Conservation (phyloP, 2,113 vertebrate species). For the Cichladusa arquata region DNA sequence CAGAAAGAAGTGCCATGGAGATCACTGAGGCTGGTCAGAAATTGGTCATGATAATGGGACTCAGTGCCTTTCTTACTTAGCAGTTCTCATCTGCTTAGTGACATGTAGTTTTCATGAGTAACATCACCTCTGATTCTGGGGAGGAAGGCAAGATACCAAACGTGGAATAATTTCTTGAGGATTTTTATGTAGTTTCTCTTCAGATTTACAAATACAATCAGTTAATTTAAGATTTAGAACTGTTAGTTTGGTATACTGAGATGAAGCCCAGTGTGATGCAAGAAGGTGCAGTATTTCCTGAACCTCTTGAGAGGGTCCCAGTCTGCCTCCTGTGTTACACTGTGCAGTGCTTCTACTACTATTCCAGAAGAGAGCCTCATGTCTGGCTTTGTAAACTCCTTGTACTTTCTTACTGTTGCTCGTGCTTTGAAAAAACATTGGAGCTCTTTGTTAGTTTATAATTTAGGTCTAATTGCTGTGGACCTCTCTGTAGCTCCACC, state of each 20-base stretch:
- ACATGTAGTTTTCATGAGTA: background rate
- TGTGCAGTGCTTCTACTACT: background rate
- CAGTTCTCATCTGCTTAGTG: background rate
- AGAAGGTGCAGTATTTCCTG: background rate
- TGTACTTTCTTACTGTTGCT: background rate
- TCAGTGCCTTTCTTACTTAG: background rate
- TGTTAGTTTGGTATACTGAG: background rate
- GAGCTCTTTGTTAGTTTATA: background rate
- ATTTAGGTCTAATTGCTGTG: background rate
- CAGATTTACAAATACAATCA: background rate
- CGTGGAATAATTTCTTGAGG: background rate
- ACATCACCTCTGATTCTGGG: background rate
- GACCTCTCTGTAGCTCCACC: background rate
- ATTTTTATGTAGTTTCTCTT: background rate
- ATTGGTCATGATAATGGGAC: background rate
- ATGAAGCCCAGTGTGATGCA: background rate
- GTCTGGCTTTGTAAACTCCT: background rate
- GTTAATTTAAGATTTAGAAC: background rate
- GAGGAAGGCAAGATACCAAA: background rate
- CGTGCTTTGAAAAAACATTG: background rate
- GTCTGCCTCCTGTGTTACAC: background rate
- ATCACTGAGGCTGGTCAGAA: background rate
- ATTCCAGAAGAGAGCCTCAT: background rate
- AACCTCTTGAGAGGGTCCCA: background rate
- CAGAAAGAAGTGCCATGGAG: background rate